These are phyloP conservation scores for Rhabdomys dilectus DNA, from an alignment of 2,113 vertebrate species.

Conservation along the genomic window DNA sequence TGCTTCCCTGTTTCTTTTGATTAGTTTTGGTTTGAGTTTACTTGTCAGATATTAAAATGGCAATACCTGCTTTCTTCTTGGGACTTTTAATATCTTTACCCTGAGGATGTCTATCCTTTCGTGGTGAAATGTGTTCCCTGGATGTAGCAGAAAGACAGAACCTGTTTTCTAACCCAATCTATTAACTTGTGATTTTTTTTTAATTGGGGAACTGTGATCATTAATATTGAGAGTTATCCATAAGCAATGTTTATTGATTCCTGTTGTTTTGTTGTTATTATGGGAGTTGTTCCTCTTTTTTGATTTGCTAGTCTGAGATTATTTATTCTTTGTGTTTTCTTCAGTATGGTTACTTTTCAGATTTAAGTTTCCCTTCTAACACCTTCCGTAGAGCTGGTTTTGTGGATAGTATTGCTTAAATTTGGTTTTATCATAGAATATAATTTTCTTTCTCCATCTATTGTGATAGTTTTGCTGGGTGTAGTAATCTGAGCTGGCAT, in stretches of 20 bases:
- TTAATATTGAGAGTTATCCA: background rate
- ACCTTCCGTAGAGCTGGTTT: background rate
- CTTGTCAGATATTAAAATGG: background rate
- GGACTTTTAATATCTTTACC: background rate
- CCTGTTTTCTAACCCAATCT: background rate
- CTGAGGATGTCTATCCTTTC: background rate
- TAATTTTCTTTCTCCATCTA: background rate
- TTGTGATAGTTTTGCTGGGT: background rate
- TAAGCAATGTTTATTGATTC: background rate
- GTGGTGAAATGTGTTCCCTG: background rate
- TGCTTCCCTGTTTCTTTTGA: background rate
- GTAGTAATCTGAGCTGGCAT: background rate
- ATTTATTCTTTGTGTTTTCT: background rate
- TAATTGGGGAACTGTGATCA: background rate
- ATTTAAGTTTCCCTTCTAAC: background rate
- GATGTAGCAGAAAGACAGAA: background rate
- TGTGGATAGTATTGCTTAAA: background rate
- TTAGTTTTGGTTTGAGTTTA: background rate
- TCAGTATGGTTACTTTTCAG: background rate
- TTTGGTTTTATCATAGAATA: background rate
- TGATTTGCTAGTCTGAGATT: background rate
- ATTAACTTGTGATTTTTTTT: background rate
- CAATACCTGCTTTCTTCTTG: background rate
- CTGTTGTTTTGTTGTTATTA: background rate
- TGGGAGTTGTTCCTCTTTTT: background rate